Percentiles rank a stretch among this genome's conserved stretches.
Conservation (phyloP, 2,888 invertebrate species). For the Minunthozetes semirufus region DNA sequence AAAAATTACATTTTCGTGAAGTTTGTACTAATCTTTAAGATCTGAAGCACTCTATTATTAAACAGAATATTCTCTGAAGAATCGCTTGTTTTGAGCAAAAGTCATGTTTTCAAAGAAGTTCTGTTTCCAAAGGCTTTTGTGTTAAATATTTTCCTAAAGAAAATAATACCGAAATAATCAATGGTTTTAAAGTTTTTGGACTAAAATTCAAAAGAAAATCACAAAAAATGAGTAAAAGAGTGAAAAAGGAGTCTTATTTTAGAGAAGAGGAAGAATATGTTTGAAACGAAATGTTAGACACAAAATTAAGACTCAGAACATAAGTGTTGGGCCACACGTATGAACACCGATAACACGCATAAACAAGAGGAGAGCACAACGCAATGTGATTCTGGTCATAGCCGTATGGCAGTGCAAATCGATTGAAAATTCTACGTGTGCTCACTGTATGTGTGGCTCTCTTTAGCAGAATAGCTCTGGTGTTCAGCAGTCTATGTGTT, state of each 20-base stretch:
- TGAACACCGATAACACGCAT: conserved; percentile 7
- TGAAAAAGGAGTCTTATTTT: not conserved
- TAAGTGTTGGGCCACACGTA: not conserved
- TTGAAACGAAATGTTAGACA: no score
- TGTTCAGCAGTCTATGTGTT: not conserved
- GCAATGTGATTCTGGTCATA: not conserved
- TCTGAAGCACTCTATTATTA: not conserved
- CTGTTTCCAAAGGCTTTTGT: not conserved
- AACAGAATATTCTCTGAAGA: not conserved
- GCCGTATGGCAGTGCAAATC: not conserved
- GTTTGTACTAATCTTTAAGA: not conserved
- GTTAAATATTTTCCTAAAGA: not conserved
- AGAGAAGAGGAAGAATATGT: not conserved
- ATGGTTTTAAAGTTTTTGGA: not conserved
- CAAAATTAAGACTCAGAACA: not conserved
- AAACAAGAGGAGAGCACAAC: not conserved
- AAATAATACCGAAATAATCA: conserved; percentile 1
- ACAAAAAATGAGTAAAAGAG: not conserved
- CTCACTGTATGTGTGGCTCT: not conserved
- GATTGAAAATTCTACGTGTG: conserved; percentile 8
- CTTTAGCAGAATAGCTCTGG: not conserved
- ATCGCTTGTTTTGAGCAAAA: not conserved
- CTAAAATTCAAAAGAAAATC: not conserved
- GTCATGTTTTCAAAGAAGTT: not conserved
- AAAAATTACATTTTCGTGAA: not conserved